These are phyloP conservation scores for Acleris laterana DNA, from an alignment of 2,888 invertebrate species.

Conservation along the genomic window DNA sequence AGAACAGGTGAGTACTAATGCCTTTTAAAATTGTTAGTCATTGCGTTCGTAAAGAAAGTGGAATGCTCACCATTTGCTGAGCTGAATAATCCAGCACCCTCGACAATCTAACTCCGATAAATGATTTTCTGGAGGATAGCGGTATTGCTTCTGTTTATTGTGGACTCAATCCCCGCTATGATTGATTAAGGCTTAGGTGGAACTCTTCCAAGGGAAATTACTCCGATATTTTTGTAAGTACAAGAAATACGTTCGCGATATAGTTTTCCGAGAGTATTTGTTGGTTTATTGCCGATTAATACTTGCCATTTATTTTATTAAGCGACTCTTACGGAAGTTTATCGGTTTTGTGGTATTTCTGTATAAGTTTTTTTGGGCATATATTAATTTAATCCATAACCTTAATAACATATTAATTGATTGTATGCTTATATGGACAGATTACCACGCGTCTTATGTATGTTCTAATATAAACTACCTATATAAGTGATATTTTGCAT, in stretches of 20 bases:
- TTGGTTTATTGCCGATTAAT: constrained; percentile 14
- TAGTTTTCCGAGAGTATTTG: constrained; percentile 13
- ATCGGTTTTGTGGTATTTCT: no score
- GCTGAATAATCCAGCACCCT: constrained; percentile 58
- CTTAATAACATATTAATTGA: no score
- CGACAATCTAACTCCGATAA: constrained; percentile 59
- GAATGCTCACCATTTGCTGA: constrained; percentile 35
- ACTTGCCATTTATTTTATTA: constrained; percentile 15
- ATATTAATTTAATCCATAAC: no score
- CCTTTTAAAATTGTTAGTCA: constrained; percentile 4
- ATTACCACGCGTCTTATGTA: no score
- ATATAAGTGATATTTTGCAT: no score
- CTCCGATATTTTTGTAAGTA: constrained; percentile 56
- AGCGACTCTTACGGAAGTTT: not conserved
- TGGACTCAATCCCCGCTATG: constrained; percentile 66
- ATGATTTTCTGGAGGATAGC: constrained; percentile 65
- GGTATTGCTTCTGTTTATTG: constrained; percentile 70
- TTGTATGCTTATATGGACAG: no score
- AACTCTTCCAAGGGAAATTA: constrained; percentile 68
- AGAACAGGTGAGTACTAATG: not conserved
- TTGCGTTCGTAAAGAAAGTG: constrained; percentile 20
- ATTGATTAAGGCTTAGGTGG: constrained; percentile 72
- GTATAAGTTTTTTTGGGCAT: no score
- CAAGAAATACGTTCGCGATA: constrained; percentile 24
- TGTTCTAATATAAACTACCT: no score